Evolutionary conservation across 2,797 vertebrate genomes (phyloP), one percentile per base, ranked within the genome.

Genomic region (Champsocephalus gunnari): DNA sequence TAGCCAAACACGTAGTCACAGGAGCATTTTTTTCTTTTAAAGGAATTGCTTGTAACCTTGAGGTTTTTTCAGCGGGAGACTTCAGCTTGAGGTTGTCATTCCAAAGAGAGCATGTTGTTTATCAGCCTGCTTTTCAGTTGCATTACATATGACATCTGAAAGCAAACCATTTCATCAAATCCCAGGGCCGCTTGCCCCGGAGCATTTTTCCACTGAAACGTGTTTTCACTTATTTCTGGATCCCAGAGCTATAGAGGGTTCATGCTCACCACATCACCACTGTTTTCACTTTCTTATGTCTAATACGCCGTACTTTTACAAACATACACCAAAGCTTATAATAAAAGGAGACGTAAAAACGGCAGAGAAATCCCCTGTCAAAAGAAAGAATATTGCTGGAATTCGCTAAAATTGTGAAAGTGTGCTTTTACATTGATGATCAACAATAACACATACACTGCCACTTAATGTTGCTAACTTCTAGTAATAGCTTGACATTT

Each of bases 211-310:
- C 88, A 87, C 66, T 80, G 65, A 86, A 91, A 92, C 74, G 17
- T 89, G 89, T 87, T 92, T 89, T 86, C 86, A 88, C 53, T 90
- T 89, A 85, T 81, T 80, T 84, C 73, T 85, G 81, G 58, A 84
- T 87, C 80, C 64, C 74, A 55, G 77, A 72, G 65, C 77, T 77
- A 32, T 53, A 68, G 47, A 63, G 34, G 76, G 80, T 74, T 87
- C 66, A 58, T 55, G 83, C 73, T 75, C 61, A 73, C 65, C 61
- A 73, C 65, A 61, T 78, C 49, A 71, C 49, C 62, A 34, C 71
- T n/a, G 24, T 71, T 77, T 77, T 73, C 45, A 71, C 53, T 79
- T 76, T 75, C 45, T 71, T 49, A 5, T 44, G 67, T 79, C 72
- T 87, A 75, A 63, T 55, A 71, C 11, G 34, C 70, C 34, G 65